These are phyloP conservation scores for Fregata magnificens DNA, from an alignment of 2,113 vertebrate species.

Conservation along the genomic window DNA sequence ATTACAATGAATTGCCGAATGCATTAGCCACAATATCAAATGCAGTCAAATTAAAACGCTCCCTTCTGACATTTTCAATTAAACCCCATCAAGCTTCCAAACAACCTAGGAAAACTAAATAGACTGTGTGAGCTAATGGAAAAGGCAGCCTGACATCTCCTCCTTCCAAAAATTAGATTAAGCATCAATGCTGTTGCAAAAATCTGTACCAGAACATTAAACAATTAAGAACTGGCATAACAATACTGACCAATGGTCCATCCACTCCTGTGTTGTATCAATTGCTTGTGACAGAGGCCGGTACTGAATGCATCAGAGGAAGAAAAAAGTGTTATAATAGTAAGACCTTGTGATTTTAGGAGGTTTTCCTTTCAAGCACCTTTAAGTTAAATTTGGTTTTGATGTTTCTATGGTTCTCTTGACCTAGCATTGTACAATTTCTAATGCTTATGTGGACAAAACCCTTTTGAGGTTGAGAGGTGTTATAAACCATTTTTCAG, in stretches of 20 bases:
- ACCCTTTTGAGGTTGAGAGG: neutral
- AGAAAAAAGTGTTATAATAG: neutral
- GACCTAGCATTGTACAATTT: neutral
- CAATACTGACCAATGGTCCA: neutral
- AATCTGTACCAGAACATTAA: conserved; percentile 37
- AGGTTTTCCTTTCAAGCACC: neutral
- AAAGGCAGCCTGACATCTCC: conserved; percentile 43
- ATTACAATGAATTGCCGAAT: conserved; percentile 4
- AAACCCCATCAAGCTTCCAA: conserved; percentile 60
- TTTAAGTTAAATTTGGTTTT: neutral
- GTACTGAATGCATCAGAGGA: neutral
- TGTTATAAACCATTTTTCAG: neutral
- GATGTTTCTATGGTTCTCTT: neutral
- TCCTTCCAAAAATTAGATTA: conserved; percentile 60
- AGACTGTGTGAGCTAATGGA: conserved; percentile 32
- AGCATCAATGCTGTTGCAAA: conserved; percentile 4
- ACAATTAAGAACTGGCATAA: conserved; percentile 15
- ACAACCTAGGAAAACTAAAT: conserved; percentile 58
- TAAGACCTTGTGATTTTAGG: neutral
- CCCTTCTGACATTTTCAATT: conserved; percentile 67
- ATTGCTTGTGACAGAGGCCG: conserved; percentile 14
- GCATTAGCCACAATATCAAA: conserved; percentile 60
- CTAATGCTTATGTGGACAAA: neutral
- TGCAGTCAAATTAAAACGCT: conserved; percentile 64
- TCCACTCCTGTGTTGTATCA: neutral